Percentiles rank a stretch among this genome's conserved stretches.
phyloP scores from a whole-genome alignment of 2,888 invertebrate species.

The Lasioglossum vierecki region DNA sequence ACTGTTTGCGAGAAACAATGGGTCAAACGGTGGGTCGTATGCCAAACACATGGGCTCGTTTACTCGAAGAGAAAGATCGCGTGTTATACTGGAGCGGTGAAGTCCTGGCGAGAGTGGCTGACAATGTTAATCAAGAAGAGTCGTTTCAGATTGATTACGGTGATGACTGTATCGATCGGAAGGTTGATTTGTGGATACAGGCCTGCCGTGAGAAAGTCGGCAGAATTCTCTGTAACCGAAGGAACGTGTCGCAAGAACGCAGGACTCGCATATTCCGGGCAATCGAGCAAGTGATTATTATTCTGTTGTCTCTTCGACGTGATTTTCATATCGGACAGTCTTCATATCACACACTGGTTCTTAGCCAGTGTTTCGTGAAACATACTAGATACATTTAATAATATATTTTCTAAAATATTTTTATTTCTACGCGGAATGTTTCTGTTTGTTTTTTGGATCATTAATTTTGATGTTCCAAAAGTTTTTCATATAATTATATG shows the following conservation, averaged over 20 bases:
- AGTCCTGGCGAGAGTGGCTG: constrained; percentile 71
- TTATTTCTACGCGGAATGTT: no score
- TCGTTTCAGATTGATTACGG: constrained; percentile 72
- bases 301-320: not conserved
- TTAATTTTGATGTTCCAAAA: no score
- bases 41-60: constrained; percentile 70
- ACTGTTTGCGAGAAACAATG: constrained; percentile 58
- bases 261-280: constrained; percentile 37
- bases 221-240: constrained; percentile 40
- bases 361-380: no score
- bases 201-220: constrained; percentile 50
- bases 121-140: constrained; percentile 71
- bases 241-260: constrained; percentile 25
- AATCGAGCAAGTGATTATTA: constrained; percentile 63
- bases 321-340: not conserved
- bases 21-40: constrained; percentile 72
- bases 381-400: no score
- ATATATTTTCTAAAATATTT: no score
- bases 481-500: no score
- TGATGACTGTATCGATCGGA: constrained; percentile 64
- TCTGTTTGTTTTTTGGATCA: no score
- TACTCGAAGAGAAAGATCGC: constrained; percentile 70
- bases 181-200: constrained; percentile 71
- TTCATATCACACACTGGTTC: not conserved
- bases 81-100: constrained; percentile 74